Evolutionary conservation across 2,888 invertebrate species (phyloP).

Genomic region (Chrysopilus asiliformis): DNA sequence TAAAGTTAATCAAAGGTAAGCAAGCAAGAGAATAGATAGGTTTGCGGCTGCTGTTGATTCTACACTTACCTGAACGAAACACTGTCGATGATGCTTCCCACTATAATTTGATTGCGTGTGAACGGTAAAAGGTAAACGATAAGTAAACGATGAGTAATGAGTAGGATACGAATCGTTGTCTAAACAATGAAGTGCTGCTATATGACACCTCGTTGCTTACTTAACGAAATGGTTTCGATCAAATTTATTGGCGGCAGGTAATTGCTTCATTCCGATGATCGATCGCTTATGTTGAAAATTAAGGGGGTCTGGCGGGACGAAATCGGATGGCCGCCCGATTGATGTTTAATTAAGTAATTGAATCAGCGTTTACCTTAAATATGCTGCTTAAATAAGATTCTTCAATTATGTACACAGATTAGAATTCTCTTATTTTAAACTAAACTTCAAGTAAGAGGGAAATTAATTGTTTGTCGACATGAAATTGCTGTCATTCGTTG

Average conservation of each 20-base stretch:
- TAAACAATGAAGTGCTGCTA: conserved; percentile 11
- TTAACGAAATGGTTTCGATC: conserved; percentile 9
- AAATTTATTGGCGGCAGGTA: conserved; percentile 14
- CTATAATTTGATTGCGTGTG: no score
- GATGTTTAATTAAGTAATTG: conserved; percentile 15
- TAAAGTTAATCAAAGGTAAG: no score
- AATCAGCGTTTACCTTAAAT: conserved; percentile 13
- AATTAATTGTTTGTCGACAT: conserved; percentile 15
- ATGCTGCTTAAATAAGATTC: conserved; percentile 8
- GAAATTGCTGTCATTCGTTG: conserved; percentile 12
- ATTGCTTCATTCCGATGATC: conserved; percentile 11
- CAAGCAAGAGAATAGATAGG: no score
- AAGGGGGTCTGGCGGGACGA: not conserved
- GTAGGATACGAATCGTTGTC: no score
- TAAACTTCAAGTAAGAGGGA: no score
- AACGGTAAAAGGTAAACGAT: no score
- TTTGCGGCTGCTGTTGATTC: no score
- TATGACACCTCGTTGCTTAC: conserved; percentile 8
- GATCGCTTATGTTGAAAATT: conserved; percentile 7
- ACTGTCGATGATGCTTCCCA: no score
- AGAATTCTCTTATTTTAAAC: no score
- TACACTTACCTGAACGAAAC: no score
- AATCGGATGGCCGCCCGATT: not conserved
- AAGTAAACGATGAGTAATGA: no score
- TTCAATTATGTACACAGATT: conserved; percentile 12